These are phyloP conservation scores for Platorchestia sp. DNA, from an alignment of 1,140 invertebrate genomes.

Conservation along the genomic window DNA sequence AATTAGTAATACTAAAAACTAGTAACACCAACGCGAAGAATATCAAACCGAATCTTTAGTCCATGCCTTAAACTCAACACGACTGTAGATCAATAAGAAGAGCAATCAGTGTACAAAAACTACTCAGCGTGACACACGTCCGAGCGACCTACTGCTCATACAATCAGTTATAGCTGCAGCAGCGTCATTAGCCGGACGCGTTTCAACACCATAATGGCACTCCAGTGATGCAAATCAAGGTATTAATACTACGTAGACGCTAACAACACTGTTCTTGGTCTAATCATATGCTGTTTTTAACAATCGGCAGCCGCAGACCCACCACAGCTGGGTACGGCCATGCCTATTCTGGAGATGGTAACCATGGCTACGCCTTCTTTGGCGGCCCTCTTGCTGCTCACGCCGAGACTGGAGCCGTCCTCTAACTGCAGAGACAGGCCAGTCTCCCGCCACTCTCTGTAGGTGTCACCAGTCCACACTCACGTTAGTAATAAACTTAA, in stretches of 20 bases:
- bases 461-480: neutral
- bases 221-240: neutral
- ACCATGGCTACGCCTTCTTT: constrained; percentile 75
- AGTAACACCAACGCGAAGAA: neutral
- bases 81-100: neutral
- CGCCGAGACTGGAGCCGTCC: constrained; percentile 59
- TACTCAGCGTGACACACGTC: neutral
- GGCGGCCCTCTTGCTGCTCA: constrained; percentile 69
- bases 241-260: neutral
- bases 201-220: neutral
- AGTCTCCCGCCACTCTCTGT: constrained; percentile 65
- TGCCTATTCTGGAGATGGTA: constrained; percentile 75
- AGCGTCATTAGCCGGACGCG: neutral
- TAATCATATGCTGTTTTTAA: neutral
- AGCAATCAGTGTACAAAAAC: neutral
- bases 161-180: neutral
- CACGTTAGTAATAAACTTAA: neutral
- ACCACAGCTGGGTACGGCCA: constrained; percentile 75
- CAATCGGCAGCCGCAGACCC: constrained; percentile 58
- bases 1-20: neutral
- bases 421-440: constrained; percentile 61
- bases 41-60: neutral
- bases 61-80: neutral
- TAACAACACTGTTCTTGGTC: neutral
- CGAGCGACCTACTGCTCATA: neutral